Evolutionary conservation across 2,888 invertebrate genomes (phyloP), one percentile per base, ranked within the genome.

Genomic region (Drosophila atroscutellata): DNA sequence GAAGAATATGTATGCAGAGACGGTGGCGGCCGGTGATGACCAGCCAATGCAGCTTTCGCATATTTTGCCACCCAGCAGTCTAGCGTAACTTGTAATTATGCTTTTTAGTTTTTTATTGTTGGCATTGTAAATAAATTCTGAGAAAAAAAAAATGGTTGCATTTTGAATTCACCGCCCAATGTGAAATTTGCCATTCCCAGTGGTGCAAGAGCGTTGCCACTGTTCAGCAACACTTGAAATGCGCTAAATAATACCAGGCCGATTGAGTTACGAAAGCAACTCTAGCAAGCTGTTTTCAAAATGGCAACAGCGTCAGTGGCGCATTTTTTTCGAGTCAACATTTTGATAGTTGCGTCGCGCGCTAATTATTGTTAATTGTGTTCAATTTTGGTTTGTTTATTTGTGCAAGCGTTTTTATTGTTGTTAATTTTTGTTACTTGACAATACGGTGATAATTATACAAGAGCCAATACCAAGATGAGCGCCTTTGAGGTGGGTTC

Each of bases 401-500:
- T 62, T 45, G 36, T 57, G 11, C 8, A 20, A 47, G 32, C 61
- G 50, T 67, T 13, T 52, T 74, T 50, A 65, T 69, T 47, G 37
- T 61, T 68, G 36, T 64, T 28, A 3, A 18, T 42, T 36, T 34
- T 36, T 28, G 34, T 63, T 55, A 9, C n/a, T 50, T 20, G 9
- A 13, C 18, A 20, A 39, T 15, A 39, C n/a, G 9, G 47, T 34
- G 20, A 34, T 47, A 30, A 42, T 57, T 45, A 24, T 45, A 45
- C 20, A n/a, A 42, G 20, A 26, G 7, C 3, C 15, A 20, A 37
- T 34, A 49, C 36, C 51, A 69, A 62, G 56, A 93, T 93, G 93
- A 93, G 93, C 81, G 92, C 93, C 24, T 93, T 93, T 75, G 91
- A 93, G 91, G 93, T 93, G 72, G 36, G 80, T 74, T 34, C 28